These are phyloP conservation scores for Drosophila kuntzei DNA, from an alignment of 2,888 invertebrate species.

Conservation along the genomic window DNA sequence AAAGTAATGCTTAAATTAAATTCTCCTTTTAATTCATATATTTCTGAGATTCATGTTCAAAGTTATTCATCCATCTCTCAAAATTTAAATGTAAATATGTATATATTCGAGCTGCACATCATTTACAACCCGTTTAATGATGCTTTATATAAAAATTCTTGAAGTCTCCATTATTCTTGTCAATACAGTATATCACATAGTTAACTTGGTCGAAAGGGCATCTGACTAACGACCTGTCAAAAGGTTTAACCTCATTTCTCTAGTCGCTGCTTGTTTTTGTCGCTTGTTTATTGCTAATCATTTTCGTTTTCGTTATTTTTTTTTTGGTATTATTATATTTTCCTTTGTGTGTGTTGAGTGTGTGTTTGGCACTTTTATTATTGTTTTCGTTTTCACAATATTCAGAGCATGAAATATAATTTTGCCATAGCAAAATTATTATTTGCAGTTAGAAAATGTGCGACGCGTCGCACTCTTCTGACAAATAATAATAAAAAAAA, in stretches of 20 bases:
- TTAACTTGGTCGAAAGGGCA: constrained; percentile 35
- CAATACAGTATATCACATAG: constrained; percentile 11
- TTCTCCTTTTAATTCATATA: background rate
- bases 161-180: constrained; percentile 17
- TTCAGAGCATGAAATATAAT: constrained; percentile 80
- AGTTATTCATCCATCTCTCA: constrained; percentile 2
- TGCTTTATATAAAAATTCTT: constrained; percentile 7
- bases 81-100: background rate
- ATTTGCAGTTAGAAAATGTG: constrained; percentile 75
- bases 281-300: constrained; percentile 66
- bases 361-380: constrained; percentile 59
- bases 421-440: constrained; percentile 68
- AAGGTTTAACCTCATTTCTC: constrained; percentile 39
- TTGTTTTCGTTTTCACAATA: constrained; percentile 65
- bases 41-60: constrained; percentile 1
- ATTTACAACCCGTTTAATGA: constrained; percentile 23
- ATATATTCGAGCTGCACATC: background rate
- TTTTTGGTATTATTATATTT: constrained; percentile 17
- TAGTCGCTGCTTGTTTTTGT: constrained; percentile 34
- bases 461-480: constrained; percentile 44
- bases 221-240: constrained; percentile 44
- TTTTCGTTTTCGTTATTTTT: constrained; percentile 35
- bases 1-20: background rate
- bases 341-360: constrained; percentile 19
- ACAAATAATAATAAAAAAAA: constrained; percentile 52